phyloP scores from a whole-genome alignment of 2,888 invertebrate genomes.

The Eudasyphora cyanicolor region DNA sequence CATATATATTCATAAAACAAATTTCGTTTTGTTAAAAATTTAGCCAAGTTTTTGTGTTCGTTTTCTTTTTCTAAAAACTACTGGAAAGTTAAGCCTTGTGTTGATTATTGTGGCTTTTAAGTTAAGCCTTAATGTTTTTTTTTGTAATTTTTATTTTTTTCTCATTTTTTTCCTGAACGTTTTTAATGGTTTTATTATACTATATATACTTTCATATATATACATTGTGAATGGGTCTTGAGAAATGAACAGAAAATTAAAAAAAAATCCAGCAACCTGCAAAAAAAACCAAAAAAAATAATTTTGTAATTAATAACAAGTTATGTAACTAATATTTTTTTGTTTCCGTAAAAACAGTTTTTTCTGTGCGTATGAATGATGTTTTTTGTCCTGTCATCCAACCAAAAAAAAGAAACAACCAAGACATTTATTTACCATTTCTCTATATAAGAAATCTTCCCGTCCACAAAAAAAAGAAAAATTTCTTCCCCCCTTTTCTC shows the following conservation, averaged over 20 bases:
- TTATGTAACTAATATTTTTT: constrained; percentile 22
- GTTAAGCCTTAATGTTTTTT: neutral
- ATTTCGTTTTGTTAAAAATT: constrained; percentile 42
- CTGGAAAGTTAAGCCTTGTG: neutral
- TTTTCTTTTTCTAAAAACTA: neutral
- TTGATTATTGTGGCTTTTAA: neutral
- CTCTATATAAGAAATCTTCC: constrained; percentile 1
- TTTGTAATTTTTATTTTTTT: neutral
- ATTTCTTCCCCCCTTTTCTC: neutral
- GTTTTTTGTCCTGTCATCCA: constrained; percentile 4
- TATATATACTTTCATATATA: neutral
- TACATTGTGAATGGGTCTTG: constrained; percentile 36
- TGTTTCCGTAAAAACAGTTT: constrained; percentile 12
- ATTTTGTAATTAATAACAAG: constrained; percentile 5
- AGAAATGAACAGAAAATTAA: constrained; percentile 12
- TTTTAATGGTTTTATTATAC: constrained; percentile 8
- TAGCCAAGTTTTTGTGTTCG: constrained; percentile 38
- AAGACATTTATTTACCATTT: neutral
- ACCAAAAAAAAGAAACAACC: neutral
- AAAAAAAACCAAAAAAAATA: constrained; percentile 4
- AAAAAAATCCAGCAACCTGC: neutral
- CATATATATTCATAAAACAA: too few relatives aligned
- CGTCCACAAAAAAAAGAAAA: neutral
- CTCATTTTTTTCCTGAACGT: neutral
- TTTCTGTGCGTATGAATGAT: neutral